Evolutionary conservation across 2,797 vertebrate species (phyloP), one percentile per base, ranked within the genome.

Genomic region (Lateolabrax maculatus): DNA sequence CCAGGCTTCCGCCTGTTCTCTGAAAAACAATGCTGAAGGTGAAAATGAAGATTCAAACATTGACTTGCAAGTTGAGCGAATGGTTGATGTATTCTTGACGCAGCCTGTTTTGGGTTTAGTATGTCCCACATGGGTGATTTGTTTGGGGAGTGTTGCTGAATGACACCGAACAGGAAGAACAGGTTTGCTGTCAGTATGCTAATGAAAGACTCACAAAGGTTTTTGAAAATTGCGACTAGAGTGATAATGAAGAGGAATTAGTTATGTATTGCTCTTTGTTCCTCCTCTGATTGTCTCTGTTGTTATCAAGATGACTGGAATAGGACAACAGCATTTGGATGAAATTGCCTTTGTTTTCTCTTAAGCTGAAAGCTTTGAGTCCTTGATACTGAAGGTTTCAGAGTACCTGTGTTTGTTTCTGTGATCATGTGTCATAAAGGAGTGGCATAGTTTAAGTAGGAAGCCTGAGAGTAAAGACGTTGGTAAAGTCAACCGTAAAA

Each of bases 91-190:
- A 27, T 90, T 75, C 84, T 70, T 70, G 68, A 87, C 75, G 68
- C 55, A 49, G 49, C 43, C 62, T 86, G 81, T 84, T 84, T 89
- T 62, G 58, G 27, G 79, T 84, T 88, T 83, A 77, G 52, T 63
- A 5, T 86, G 81, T 89, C 72, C 78, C 80, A 81, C 86, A 71
- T 70, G 83, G 75, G 34, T 63, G 79, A 66, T 68, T 34, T 80
- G 75, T 75, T 86, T 70, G 83, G 77, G 83, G 84, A 6, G 57
- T 83, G 75, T 70, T 5, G 44, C 25, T 37, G n/a, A 75, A 51
- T 63, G 76, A 83, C 73, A 65, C 79, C 25, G n/a, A 90, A 89
- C 93, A n/a, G 71, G 93, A 87, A 87, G 76, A 94, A 91, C 94
- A 73, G 89, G 94, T 94, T 94, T 84, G 72, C 75, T 71, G 71